Conservation (phyloP, 2,888 invertebrate genomes). For the Yponomeuta sedellus region DNA sequence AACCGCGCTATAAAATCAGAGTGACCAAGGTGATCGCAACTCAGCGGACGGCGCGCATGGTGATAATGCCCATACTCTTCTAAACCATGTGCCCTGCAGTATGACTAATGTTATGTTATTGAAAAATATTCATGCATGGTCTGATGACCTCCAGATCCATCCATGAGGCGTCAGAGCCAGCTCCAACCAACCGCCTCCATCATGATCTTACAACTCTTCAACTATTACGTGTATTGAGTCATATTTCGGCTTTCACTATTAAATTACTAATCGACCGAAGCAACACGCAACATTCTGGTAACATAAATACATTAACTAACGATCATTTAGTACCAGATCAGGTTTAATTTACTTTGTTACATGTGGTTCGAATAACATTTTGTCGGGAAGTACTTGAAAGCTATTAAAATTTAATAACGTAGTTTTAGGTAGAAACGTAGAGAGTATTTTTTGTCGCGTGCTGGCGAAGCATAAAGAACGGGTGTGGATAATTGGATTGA, state of each 20-base stretch:
- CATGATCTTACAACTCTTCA: not conserved
- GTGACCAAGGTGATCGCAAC: no score
- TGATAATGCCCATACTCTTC: no score
- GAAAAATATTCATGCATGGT: not conserved
- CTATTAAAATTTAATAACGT: constrained; percentile 1
- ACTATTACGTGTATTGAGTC: constrained; percentile 12
- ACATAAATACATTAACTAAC: constrained; percentile 5
- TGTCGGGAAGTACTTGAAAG: not conserved
- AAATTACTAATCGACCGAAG: constrained; percentile 10
- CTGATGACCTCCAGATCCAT: not conserved
- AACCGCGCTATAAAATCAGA: no score
- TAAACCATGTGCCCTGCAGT: no score
- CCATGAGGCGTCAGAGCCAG: not conserved
- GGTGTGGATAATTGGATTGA: constrained; percentile 37
- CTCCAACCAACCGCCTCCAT: not conserved
- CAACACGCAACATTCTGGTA: constrained; percentile 13
- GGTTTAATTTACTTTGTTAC: not conserved
- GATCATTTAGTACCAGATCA: constrained; percentile 5
- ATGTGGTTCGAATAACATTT: not conserved
- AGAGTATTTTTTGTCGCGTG: constrained; percentile 8
- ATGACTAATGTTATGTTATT: not conserved
- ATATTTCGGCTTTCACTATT: constrained; percentile 12
- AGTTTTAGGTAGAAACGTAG: not conserved
- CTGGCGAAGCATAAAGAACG: constrained; percentile 2
- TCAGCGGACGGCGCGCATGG: no score